phyloP scores from a whole-genome alignment of 2,113 vertebrate genomes.

The Actenoides lindsayi region DNA sequence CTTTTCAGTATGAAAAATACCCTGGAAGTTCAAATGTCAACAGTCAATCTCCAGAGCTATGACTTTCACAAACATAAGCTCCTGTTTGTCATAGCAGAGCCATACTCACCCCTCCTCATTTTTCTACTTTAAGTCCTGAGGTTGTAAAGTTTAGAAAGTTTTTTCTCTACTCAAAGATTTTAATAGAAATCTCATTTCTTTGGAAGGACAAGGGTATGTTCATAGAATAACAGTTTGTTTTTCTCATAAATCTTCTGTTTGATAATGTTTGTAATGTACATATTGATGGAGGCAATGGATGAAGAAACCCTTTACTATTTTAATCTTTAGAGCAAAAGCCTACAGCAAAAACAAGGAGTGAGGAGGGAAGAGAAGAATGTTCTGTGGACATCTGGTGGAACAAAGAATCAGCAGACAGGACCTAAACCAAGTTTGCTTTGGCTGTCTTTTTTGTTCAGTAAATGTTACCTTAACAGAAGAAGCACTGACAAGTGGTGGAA shows the following conservation, averaged over 20 bases:
- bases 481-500: background rate
- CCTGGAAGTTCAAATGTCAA: background rate
- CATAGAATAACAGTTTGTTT: background rate
- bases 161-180: background rate
- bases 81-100: background rate
- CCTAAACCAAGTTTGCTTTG: background rate
- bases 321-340: background rate
- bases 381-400: background rate
- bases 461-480: background rate
- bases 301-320: background rate
- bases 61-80: background rate
- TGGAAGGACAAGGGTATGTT: background rate
- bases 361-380: background rate
- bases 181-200: background rate
- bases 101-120: background rate
- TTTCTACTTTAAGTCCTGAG: background rate
- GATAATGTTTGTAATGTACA: background rate
- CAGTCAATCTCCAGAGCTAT: background rate
- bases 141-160: background rate
- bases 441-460: background rate
- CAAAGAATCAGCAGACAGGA: accelerated
- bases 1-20: background rate
- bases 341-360: background rate
- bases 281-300: background rate
- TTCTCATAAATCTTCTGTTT: background rate